Conservation (phyloP, 2,113 vertebrate species). For the Elaphurus davidianus region DNA sequence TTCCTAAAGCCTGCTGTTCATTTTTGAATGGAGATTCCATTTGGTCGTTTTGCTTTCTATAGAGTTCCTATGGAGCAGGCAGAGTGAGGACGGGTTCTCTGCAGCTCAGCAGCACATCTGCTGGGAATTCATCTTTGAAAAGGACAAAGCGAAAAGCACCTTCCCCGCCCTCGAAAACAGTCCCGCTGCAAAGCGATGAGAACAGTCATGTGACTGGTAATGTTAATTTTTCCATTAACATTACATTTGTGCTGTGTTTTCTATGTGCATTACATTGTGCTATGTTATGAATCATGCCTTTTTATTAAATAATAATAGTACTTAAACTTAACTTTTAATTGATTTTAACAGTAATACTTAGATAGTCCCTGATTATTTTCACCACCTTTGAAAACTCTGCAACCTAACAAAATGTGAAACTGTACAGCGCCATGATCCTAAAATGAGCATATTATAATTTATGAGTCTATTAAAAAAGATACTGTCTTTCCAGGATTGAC, state of each 20-base stretch:
- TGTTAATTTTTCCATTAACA: neutral
- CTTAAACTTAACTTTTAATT: neutral
- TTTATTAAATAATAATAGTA: neutral
- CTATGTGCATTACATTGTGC: neutral
- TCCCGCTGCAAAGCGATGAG: slow-evolving; percentile 76
- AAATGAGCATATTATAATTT: neutral
- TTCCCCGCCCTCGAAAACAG: slow-evolving; percentile 82
- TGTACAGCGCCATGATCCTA: neutral
- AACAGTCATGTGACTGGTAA: slow-evolving; percentile 76
- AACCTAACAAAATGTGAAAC: neutral
- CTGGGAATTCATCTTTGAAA: slow-evolving; percentile 87
- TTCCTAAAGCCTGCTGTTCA: neutral
- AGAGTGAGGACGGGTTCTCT: slow-evolving; percentile 79
- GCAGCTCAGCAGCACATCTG: slow-evolving; percentile 77
- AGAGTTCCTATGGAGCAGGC: slow-evolving; percentile 72
- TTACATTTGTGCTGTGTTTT: neutral
- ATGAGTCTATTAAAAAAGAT: neutral
- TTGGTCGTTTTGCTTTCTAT: neutral
- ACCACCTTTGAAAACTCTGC: neutral
- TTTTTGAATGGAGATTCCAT: neutral
- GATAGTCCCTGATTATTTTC: neutral
- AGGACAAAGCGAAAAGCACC: slow-evolving; percentile 95
- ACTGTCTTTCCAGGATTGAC: neutral
- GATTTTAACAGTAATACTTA: neutral
- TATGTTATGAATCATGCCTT: neutral